Conservation (phyloP, 2,113 vertebrate species). For the Dipodomys ordii region DNA sequence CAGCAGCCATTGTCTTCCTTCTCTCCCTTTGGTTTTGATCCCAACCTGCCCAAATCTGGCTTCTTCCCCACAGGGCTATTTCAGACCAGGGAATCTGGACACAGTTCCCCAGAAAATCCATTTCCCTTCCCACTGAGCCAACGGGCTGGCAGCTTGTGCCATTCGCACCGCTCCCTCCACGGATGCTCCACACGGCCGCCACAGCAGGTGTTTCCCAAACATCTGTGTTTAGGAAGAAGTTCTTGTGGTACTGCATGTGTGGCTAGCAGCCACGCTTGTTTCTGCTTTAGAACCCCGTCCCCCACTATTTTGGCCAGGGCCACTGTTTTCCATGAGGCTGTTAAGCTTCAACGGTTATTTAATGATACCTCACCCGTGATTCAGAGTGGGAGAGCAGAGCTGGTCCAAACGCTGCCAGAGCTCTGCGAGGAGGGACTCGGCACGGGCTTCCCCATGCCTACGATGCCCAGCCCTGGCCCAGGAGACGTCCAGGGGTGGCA, state of each 20-base stretch:
- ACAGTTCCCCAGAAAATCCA: not conserved
- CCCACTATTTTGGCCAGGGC: not conserved
- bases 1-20: not conserved
- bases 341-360: not conserved
- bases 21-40: not conserved
- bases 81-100: not conserved
- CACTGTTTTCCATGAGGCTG: not conserved
- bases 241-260: not conserved
- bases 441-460: fast-evolving
- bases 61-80: not conserved
- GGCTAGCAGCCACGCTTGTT: not conserved
- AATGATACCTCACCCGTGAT: conserved; percentile 25
- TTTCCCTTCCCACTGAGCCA: not conserved
- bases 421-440: not conserved
- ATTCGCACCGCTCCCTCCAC: too few species aligned
- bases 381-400: not conserved
- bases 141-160: not conserved
- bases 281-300: not conserved
- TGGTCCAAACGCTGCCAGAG: not conserved
- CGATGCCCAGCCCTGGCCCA: not conserved
- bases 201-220: not conserved
- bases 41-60: fast-evolving
- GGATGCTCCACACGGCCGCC: not conserved
- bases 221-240: not conserved
- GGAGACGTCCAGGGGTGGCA: not conserved